phyloP scores from a whole-genome alignment of 2,888 invertebrate genomes.

The Cephus pygmeus region DNA sequence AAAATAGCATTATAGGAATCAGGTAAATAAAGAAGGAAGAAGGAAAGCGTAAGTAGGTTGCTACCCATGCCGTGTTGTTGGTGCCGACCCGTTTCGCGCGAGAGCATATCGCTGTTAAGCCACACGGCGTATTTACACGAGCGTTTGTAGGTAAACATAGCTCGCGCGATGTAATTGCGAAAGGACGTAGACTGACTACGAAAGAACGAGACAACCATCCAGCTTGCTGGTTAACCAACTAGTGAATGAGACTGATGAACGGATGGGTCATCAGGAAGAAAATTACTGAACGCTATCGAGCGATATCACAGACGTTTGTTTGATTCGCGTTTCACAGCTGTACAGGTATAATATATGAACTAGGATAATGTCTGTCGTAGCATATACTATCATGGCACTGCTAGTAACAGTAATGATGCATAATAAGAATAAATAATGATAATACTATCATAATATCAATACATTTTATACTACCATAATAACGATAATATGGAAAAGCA shows the following conservation, averaged over 20 bases:
- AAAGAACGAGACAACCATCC: neutral
- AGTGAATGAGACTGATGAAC: neutral
- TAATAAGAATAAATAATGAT: neutral
- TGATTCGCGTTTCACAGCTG: neutral
- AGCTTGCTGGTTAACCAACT: neutral
- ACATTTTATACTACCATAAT: neutral
- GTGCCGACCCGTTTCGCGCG: neutral
- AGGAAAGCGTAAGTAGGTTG: neutral
- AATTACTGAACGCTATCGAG: neutral
- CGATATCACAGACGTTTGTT: neutral
- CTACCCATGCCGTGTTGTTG: neutral
- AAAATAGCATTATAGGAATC: neutral
- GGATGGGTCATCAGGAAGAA: neutral
- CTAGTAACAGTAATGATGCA: neutral
- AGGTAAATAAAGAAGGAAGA: neutral
- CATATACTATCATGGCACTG: neutral
- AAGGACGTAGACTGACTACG: neutral
- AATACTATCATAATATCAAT: neutral
- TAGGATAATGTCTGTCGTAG: neutral
- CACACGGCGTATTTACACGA: neutral
- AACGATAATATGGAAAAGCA: neutral
- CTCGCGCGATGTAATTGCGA: neutral
- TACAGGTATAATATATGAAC: neutral
- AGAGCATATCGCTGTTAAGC: neutral
- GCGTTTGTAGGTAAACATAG: conserved; percentile 1